phyloP scores from a whole-genome alignment of 2,888 invertebrate genomes.

The Nudaria mundana region DNA sequence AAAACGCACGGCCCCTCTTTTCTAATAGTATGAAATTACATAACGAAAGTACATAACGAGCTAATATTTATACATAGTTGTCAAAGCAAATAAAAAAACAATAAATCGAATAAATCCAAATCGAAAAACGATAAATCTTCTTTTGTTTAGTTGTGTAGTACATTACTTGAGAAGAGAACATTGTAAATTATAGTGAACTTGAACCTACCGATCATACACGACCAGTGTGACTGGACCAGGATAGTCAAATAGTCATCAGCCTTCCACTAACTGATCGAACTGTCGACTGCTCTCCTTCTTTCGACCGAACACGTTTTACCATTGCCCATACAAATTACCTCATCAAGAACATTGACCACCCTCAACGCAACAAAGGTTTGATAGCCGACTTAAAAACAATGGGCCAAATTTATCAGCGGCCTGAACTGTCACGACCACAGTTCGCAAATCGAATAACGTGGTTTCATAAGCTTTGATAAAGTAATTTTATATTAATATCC shows the following conservation, averaged over 20 bases:
- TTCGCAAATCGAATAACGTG: slow-evolving; percentile 41
- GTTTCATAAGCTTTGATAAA: slow-evolving; percentile 57
- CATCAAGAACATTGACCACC: slow-evolving; percentile 8
- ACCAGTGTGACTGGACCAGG: no score
- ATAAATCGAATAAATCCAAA: no score
- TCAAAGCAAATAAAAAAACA: no score
- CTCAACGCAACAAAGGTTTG: slow-evolving; percentile 16
- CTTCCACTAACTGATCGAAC: no score
- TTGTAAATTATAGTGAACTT: no score
- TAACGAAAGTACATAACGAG: no score
- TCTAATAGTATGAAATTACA: no score
- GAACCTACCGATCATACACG: no score
- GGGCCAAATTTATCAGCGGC: slow-evolving; percentile 31
- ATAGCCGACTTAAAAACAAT: slow-evolving; percentile 29
- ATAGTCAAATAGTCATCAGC: no score
- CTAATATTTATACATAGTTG: no score
- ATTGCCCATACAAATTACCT: slow-evolving; percentile 6
- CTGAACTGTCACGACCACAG: slow-evolving; percentile 53
- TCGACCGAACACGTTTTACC: neutral
- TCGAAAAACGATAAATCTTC: slow-evolving; percentile 66
- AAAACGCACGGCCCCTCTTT: no score
- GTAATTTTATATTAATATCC: slow-evolving; percentile 53
- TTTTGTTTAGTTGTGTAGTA: slow-evolving; percentile 60
- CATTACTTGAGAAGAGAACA: slow-evolving; percentile 30
- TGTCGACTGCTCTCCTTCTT: no score